Base-by-base conservation (phyloP, 1,140 invertebrate species). In the Sarcophaga peregrina region DNA sequence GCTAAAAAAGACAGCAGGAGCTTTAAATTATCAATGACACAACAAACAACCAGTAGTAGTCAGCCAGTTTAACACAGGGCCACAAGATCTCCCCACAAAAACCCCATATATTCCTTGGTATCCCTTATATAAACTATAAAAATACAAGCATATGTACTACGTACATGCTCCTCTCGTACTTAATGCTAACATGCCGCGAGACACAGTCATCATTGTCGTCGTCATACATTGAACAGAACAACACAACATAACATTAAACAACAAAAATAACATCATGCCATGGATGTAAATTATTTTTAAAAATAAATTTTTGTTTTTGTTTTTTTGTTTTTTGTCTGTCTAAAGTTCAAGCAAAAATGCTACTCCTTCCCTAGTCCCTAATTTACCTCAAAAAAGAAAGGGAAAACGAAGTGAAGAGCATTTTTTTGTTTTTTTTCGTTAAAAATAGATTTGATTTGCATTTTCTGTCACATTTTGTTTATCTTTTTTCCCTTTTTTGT, bases 11-110 rank as follows among this genome's bases (percentile, higher is more conserved):
- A 78, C 75, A 78, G 75, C 75, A 78, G 75, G 75, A 78, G 75
- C 75, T 78, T 78, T 78, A 78, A 78, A 78, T 78, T 78, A 78
- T 78, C 75, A 78, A 78, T 78, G 75, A 78, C 75, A 78, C 75
- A 52, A 78, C 50, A 78, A 76, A 15, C 75, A 78, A 47, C 17
- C 75, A 72, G 62, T 25, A 11, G 62, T 72, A 37, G 25, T 37
- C 25, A 37, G 25, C 25, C 25, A 37, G 25, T 37, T 37, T 37
- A 37, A 37, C 25, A 37, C 25, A 37, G 25, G 25, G 25, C 25
- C 25, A 1, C 25, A 37, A 37, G 25, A 37, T 37, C 25, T 37
- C 25, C 25, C 25, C 25, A 37, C 4, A 37, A 2, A 37, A 2
- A 37, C 25, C 25, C 25, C 62, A 68, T 9, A 68, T 0, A 20